phyloP scores from a whole-genome alignment of 1,140 invertebrate genomes.

The Lepidurus packardi region DNA sequence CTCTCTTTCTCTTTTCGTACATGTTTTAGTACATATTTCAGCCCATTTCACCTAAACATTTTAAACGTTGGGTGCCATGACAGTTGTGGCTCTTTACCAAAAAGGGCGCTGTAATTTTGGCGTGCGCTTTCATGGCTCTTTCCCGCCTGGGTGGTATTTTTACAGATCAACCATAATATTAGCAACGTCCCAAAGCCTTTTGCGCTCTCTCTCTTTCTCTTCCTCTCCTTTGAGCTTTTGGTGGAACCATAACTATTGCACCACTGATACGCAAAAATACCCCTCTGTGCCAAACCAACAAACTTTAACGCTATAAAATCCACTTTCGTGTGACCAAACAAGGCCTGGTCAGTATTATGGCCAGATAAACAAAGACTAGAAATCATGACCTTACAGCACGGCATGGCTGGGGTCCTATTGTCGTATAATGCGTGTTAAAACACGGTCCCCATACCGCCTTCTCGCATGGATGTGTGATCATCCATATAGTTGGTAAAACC shows the following conservation, averaged over 20 bases:
- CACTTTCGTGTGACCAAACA: not conserved
- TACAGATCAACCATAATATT: conserved; percentile 15
- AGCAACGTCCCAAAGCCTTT: not conserved
- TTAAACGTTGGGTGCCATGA: not conserved
- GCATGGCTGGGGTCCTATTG: not conserved
- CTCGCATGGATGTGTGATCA: conserved; percentile 17
- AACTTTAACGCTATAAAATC: not conserved
- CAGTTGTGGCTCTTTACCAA: not conserved
- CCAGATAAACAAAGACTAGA: conserved; percentile 11
- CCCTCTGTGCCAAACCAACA: not conserved
- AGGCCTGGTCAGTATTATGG: not conserved
- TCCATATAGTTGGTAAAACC: not conserved
- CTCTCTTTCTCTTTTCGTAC: not conserved
- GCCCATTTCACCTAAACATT: not conserved
- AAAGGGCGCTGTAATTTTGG: not conserved
- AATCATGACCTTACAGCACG: not conserved
- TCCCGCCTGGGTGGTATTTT: not conserved
- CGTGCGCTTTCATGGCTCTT: not conserved
- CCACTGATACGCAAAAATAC: not conserved
- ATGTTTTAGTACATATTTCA: conserved; percentile 2
- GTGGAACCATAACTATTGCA: not conserved
- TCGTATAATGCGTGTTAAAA: not conserved
- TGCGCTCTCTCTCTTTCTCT: not conserved
- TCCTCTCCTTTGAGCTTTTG: not conserved
- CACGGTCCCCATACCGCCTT: not conserved